These are phyloP conservation scores for Dinothrombium tinctorium DNA, from an alignment of 1,140 invertebrate genomes.

Conservation along the genomic window DNA sequence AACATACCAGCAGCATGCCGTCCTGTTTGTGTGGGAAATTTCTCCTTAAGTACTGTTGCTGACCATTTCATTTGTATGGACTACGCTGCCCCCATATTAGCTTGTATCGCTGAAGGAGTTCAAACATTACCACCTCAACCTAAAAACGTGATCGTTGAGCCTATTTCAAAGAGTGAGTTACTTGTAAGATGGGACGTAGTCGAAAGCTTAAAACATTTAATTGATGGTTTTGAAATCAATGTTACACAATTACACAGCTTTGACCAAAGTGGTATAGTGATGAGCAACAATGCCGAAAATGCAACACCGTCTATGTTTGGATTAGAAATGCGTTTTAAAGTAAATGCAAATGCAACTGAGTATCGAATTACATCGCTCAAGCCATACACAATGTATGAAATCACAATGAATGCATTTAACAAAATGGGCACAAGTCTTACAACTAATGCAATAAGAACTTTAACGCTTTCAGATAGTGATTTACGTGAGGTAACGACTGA, in stretches of 20 bases:
- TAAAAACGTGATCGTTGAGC: slow-evolving; percentile 37
- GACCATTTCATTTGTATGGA: slow-evolving; percentile 55
- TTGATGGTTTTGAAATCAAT: slow-evolving; percentile 41
- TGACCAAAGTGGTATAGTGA: slow-evolving; percentile 8
- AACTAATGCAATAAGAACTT: slow-evolving; percentile 35
- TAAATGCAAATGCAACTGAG: slow-evolving; percentile 35
- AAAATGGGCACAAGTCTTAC: slow-evolving; percentile 44
- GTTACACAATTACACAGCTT: slow-evolving; percentile 27
- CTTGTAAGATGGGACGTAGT: slow-evolving; percentile 2
- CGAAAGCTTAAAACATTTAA: background rate
- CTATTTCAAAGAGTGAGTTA: slow-evolving; percentile 15
- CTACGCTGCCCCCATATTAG: slow-evolving; percentile 50
- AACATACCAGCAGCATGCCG: slow-evolving; percentile 54
- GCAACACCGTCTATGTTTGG: slow-evolving; percentile 1
- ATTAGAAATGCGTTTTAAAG: background rate
- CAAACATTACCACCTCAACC: slow-evolving; percentile 34
- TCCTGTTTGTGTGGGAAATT: slow-evolving; percentile 54
- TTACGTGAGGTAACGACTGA: background rate
- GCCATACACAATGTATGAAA: slow-evolving; percentile 40
- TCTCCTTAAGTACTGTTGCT: slow-evolving; percentile 52
- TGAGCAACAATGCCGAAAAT: background rate
- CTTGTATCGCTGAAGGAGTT: slow-evolving; percentile 26
- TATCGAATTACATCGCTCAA: slow-evolving; percentile 32
- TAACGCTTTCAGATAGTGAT: slow-evolving; percentile 25
- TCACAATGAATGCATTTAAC: slow-evolving; percentile 42